Evolutionary conservation across 2,797 vertebrate species (phyloP), one percentile per base, ranked within the genome.

Genomic region (Peromyscus melanophrys): DNA sequence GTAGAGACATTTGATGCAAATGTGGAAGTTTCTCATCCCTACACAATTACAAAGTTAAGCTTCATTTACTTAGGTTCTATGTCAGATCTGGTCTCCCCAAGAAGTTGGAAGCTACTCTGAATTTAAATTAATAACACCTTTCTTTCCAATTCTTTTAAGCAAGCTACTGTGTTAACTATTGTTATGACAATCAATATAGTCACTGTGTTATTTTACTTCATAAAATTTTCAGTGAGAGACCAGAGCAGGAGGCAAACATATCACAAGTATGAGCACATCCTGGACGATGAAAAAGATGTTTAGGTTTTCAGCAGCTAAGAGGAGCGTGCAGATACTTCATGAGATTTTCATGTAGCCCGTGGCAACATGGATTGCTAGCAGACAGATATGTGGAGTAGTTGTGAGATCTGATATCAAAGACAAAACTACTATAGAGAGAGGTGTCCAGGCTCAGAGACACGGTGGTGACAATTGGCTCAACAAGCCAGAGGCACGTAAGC

Each of bases 161-260:
- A 69, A 87, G 21, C 49, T 88, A 63, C 31, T 37, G 89, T 21
- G 76, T 65, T 76, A 71, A 78, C 31, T 86, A 77, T 61, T 86
- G 78, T 75, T 86, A 86, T 61, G 13, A 83, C 82, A 14, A 46
- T 86, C 52, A 96, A 67, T 9, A 37, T 13, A 97, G 46, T 71
- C 13, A 71, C 67, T 67, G 81, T 16, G 67, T 83, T 95, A 52
- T 67, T 95, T 92, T 34, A 59, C 6, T 84, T 91, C n/a, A 89
- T 23, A 65, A 89, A 89, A 92, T 49, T 63, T 84, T 37, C 23
- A 5, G 37, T 69, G 52, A 55, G 76, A 49, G 67, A 37, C 37
- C 8, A 0, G 9, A 34, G 69, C 40, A 69, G 43, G 49, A 75
- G 81, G 59, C 49, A 25, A 78, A 40, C 10, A 17, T 17, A 17